Evolutionary conservation across 2,113 vertebrate genomes (phyloP).

Genomic region (Serilophus lunatus): DNA sequence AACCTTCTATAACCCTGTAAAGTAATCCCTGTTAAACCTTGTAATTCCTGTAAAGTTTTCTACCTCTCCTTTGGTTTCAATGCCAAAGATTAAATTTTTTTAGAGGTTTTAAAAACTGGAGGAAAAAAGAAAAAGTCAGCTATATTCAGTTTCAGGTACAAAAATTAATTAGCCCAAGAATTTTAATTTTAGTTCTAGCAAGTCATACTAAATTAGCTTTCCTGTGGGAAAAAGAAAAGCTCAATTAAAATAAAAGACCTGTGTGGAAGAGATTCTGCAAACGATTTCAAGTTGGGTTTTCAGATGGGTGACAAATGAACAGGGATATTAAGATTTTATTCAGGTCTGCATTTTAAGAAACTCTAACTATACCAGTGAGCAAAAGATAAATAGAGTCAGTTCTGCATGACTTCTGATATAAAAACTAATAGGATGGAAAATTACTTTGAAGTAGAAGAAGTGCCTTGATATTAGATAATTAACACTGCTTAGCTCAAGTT

Average conservation of each 20-base stretch:
- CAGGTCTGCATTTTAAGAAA: slow-evolving; percentile 42
- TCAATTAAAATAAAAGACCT: slow-evolving; percentile 46
- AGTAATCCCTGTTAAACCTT: background rate
- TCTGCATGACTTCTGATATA: slow-evolving; percentile 56
- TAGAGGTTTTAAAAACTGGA: background rate
- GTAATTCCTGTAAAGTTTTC: background rate
- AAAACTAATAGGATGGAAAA: slow-evolving; percentile 71
- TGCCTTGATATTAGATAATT: slow-evolving; percentile 49
- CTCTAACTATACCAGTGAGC: background rate
- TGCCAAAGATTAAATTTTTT: background rate
- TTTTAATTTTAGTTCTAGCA: slow-evolving; percentile 20
- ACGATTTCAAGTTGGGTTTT: slow-evolving; percentile 1
- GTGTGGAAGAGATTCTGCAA: slow-evolving; percentile 4
- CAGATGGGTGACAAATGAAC: slow-evolving; percentile 44
- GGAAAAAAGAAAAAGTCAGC: background rate
- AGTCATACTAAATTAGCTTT: slow-evolving; percentile 44
- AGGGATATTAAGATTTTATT: slow-evolving; percentile 40
- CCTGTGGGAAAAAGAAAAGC: slow-evolving; percentile 32
- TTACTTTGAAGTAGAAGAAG: slow-evolving; percentile 44
- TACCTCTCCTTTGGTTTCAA: background rate
- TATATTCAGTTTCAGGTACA: slow-evolving; percentile 7
- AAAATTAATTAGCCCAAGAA: slow-evolving; percentile 53
- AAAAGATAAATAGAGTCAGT: slow-evolving; percentile 50
- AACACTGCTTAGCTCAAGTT: slow-evolving; percentile 32
- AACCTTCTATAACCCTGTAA: background rate